Evolutionary conservation across 2,797 vertebrate species (phyloP).

Genomic region (Mormyrus hasselquistii): DNA sequence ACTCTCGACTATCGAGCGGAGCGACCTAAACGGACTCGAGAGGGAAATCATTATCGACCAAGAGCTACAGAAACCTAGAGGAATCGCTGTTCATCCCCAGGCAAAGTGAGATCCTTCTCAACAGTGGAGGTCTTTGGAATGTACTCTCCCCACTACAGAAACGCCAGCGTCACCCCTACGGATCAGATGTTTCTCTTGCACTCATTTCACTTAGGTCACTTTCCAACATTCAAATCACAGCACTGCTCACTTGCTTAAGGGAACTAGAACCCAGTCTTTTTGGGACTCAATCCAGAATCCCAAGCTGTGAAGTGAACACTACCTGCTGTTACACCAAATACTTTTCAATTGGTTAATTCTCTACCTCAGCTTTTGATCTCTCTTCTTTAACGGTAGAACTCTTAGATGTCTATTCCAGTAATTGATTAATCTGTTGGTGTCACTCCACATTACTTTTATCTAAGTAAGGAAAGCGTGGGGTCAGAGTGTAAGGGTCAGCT

Average conservation of each 20-base stretch:
- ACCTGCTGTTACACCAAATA: background rate
- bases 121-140: background rate
- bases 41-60: slow-evolving; percentile 64
- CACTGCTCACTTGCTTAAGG: background rate
- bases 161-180: background rate
- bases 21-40: slow-evolving; percentile 65
- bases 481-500: background rate
- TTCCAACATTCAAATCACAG: background rate
- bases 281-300: background rate
- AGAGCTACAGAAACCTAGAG: slow-evolving; percentile 69
- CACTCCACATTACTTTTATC: background rate
- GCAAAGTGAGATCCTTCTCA: slow-evolving; percentile 61
- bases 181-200: background rate
- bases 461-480: background rate
- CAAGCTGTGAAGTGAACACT: background rate
- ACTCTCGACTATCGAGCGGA: slow-evolving; percentile 66
- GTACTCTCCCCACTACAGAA: background rate
- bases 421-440: background rate
- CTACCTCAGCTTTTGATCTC: background rate
- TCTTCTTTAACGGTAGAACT: background rate
- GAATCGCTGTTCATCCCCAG: slow-evolving; percentile 78
- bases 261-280: background rate
- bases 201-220: background rate
- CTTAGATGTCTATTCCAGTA: background rate
- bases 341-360: background rate